A percentile compares a stretch with the other conserved stretches of the same genome.
Evolutionary conservation across 2,888 invertebrate species (phyloP).

Genomic region (Acleris cristana): DNA sequence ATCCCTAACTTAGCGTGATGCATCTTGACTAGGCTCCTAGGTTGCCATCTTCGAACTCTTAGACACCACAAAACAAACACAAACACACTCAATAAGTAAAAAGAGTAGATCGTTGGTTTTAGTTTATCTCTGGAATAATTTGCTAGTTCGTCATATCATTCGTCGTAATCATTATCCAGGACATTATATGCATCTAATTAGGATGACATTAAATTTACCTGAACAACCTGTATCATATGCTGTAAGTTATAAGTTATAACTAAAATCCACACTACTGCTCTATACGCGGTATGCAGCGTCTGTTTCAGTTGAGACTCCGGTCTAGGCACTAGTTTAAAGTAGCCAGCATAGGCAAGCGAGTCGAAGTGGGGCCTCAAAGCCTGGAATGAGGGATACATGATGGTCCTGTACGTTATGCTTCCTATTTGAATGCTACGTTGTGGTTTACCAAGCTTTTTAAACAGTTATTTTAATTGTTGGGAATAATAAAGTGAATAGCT

Average conservation of each 20-base stretch:
- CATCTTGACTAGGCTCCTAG: too few relatives aligned
- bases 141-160: too few relatives aligned
- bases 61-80: too few relatives aligned
- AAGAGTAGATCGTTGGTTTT: too few relatives aligned
- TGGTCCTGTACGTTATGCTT: neutral
- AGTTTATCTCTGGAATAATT: too few relatives aligned
- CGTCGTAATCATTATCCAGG: too few relatives aligned
- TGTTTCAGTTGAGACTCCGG: conserved; percentile 46
- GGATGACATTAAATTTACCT: conserved; percentile 47
- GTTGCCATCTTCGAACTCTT: too few relatives aligned
- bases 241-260: conserved; percentile 66
- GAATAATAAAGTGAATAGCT: conserved; percentile 4
- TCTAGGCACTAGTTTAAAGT: conserved; percentile 60
- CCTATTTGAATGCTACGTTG: neutral
- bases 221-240: conserved; percentile 60
- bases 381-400: conserved; percentile 48
- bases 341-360: conserved; percentile 62
- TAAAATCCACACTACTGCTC: conserved; percentile 51
- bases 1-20: too few relatives aligned
- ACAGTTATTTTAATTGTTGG: conserved; percentile 1
- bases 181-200: too few relatives aligned
- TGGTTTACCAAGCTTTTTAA: neutral
- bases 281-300: conserved; percentile 52
- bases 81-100: too few relatives aligned
- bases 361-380: conserved; percentile 63